Percentiles rank a stretch among this genome's conserved stretches.
These are phyloP conservation scores for Catostylus mosaicus DNA, from an alignment of 30 jellyfish, hydroid and myxozoan genomes.

Conservation along the genomic window DNA sequence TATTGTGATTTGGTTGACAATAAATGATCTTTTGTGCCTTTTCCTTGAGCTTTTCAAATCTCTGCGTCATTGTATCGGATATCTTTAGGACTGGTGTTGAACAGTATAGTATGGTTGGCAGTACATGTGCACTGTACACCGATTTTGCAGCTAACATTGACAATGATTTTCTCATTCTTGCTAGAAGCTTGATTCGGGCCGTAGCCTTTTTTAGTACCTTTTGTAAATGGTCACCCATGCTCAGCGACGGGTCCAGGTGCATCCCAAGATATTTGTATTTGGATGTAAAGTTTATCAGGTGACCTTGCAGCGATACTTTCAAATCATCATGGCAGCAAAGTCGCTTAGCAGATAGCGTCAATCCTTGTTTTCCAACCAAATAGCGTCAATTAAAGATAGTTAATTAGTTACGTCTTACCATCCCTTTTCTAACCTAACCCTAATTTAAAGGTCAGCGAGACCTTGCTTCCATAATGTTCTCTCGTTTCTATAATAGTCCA, in stretches of 20 bases:
- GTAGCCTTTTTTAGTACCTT: conserved; percentile 29
- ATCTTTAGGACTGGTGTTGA: too few relatives aligned
- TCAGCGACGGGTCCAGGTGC: conserved; percentile 66
- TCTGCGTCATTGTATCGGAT: too few relatives aligned
- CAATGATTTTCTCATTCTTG: conserved; percentile 44
- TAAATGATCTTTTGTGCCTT: too few relatives aligned
- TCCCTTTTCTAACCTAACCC: too few relatives aligned
- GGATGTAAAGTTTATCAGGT: conserved; percentile 36
- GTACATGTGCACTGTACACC: conserved; percentile 51
- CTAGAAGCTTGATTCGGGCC: conserved; percentile 44
- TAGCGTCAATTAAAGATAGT: too few relatives aligned
- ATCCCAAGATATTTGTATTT: conserved; percentile 55
- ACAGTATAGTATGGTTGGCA: conserved; percentile 52
- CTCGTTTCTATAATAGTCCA: too few relatives aligned
- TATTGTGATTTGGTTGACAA: too few relatives aligned
- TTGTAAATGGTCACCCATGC: conserved; percentile 59
- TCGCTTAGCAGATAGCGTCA: conserved; percentile 45
- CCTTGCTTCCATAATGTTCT: too few relatives aligned
- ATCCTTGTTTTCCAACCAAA: not conserved
- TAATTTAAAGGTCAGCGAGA: too few relatives aligned
- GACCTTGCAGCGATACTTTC: conserved; percentile 53
- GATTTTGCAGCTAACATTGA: conserved; percentile 45
- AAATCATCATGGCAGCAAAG: conserved; percentile 61
- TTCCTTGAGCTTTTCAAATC: too few relatives aligned
- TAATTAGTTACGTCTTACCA: too few relatives aligned